Evolutionary conservation across 2,113 vertebrate species (phyloP), one percentile per base, ranked within the genome.

Genomic region (Serinus canaria): DNA sequence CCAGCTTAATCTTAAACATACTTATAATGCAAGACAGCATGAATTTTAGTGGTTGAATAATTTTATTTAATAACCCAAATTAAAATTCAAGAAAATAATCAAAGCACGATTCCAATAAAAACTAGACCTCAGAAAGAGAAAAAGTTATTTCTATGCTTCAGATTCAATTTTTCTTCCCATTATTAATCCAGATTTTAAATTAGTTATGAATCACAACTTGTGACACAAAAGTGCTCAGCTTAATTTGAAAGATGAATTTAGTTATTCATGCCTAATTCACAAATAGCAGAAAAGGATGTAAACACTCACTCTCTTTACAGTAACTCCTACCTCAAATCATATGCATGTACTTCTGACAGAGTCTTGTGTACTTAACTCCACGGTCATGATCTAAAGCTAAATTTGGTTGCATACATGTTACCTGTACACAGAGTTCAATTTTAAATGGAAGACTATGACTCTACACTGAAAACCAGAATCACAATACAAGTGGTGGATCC

Each of bases 371-470:
- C 27, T 46, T 23, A 85, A 62, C 21, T 62, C 31, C 31, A 53
- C 14, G 76, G 55, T 59, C 67, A 59, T 2, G 27, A 70, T 27
- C 15, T 43, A 49, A 77, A 90, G 21, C 37, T 62, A 50, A 58
- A 33, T 43, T 50, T 27, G 20, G 3, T 14, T 75, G 44, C 0
- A 4, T 5, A 13, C 0, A 0, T 41, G 41, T 60, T 67, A 68
- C n/a, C 31, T 78, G 43, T n/a, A 44, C 8, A 41, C 4, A 43
- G 19, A 69, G 31, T 7, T 60, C 9, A 6, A 37, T 46, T 87
- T 82, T 21, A 53, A 68, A 79, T 11, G 4, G 9, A 52, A 56
- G 10, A 28, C 31, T 55, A 16, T 13, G 50, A 64, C 21, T 87
- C 50, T 33, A 11, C 23, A 22, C 37, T 68, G 56, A 84, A 82